Conservation (phyloP, 2,797 vertebrate species). For the Rachycentron canadum region DNA sequence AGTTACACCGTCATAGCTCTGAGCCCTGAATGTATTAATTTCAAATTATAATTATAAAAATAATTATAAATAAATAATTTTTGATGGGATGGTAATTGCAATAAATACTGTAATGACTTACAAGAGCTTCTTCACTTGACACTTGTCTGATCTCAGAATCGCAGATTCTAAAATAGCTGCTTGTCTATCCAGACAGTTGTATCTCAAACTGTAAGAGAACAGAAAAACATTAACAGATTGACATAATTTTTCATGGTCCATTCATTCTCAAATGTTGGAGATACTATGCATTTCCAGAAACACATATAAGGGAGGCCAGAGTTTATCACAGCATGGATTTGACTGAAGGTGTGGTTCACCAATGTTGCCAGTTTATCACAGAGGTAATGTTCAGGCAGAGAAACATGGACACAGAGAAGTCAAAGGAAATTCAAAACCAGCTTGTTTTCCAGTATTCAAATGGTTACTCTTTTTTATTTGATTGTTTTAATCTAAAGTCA, state of each 20-base stretch:
- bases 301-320: neutral
- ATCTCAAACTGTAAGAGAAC: slow-evolving; percentile 73
- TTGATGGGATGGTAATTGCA: neutral
- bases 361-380: neutral
- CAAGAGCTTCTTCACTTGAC: slow-evolving; percentile 81
- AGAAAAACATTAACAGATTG: slow-evolving; percentile 1
- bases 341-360: neutral
- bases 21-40: neutral
- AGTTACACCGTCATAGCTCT: too few species aligned
- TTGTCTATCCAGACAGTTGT: slow-evolving; percentile 80
- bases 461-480: neutral
- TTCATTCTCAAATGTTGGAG: neutral
- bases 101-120: slow-evolving; percentile 57
- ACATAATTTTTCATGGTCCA: neutral
- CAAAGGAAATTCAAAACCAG: neutral
- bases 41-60: too few species aligned
- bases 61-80: too few species aligned
- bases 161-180: slow-evolving; percentile 77
- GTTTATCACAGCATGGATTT: slow-evolving; percentile 8
- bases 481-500: neutral
- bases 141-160: slow-evolving; percentile 74
- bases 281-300: neutral
- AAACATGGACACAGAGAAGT: neutral
- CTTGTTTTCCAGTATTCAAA: slow-evolving; percentile 2
- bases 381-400: neutral